These are phyloP conservation scores for Aleiodes leptofemur DNA, from an alignment of 2,888 invertebrate species.

Conservation along the genomic window DNA sequence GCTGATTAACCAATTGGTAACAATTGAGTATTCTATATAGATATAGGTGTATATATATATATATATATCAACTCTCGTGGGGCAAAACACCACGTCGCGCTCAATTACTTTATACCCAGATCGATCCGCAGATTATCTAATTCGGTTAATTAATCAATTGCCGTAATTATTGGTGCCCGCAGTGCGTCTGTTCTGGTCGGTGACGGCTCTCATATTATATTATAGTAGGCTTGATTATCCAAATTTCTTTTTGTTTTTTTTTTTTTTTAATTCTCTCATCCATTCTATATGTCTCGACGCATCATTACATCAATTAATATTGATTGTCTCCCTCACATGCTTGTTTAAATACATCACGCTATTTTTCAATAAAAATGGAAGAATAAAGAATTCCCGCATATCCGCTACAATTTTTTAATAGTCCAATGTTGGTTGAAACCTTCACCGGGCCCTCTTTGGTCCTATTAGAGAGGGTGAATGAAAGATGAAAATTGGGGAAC, in stretches of 20 bases:
- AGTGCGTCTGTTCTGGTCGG: conserved; percentile 41
- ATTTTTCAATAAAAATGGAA: conserved; percentile 10
- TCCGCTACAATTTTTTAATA: conserved; percentile 19
- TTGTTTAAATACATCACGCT: conserved; percentile 16
- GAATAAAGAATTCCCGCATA: conserved; percentile 28
- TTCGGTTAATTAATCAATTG: conserved; percentile 73
- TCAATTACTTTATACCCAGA: conserved; percentile 57
- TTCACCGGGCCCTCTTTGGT: conserved; percentile 22
- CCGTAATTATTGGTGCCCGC: conserved; percentile 65
- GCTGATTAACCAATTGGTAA: conserved; percentile 63
- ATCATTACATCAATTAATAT: conserved; percentile 52
- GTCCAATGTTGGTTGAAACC: conserved; percentile 30
- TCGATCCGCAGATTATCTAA: conserved; percentile 66
- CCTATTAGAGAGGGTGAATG: conserved; percentile 6
- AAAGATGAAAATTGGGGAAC: conserved; percentile 33
- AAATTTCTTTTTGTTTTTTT: conserved; percentile 48
- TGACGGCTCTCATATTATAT: not conserved
- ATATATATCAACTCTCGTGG: conserved; percentile 7
- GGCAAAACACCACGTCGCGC: conserved; percentile 32
- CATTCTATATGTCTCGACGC: conserved; percentile 34
- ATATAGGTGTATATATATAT: not conserved
- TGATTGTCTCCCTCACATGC: not conserved
- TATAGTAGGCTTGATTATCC: conserved; percentile 53
- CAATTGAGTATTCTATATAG: conserved; percentile 11
- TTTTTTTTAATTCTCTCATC: conserved; percentile 15